A percentile compares a stretch with the other conserved stretches of the same genome.
Evolutionary conservation across 2,797 vertebrate species (phyloP).

Genomic region (Steatocranus sp.): DNA sequence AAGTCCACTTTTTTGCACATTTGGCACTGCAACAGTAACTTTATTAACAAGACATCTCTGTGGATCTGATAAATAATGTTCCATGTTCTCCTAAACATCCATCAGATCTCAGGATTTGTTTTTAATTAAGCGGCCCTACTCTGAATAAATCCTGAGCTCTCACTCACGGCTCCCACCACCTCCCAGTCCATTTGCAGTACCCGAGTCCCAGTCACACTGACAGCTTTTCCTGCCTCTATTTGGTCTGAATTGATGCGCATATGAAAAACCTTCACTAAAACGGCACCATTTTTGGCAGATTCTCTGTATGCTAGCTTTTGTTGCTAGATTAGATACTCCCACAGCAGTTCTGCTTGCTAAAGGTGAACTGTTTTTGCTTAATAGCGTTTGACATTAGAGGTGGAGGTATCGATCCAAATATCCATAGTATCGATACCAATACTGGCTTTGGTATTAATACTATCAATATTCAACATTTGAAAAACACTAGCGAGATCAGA

Average conservation of each 20-base stretch:
- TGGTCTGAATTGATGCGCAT: not conserved
- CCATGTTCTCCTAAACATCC: not conserved
- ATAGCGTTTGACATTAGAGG: not conserved
- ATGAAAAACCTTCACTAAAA: not conserved
- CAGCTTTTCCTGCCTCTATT: not conserved
- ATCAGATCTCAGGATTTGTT: not conserved
- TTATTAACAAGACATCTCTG: not conserved
- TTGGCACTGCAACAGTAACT: not conserved
- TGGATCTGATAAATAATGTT: not conserved
- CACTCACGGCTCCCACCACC: not conserved
- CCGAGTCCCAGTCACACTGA: not conserved
- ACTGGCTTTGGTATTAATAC: not conserved
- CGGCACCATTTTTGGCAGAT: not conserved
- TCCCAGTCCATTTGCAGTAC: not conserved
- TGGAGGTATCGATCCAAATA: not conserved
- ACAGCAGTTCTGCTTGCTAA: not conserved
- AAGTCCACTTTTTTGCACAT: not conserved
- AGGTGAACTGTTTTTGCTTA: not conserved
- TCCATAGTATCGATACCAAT: fast-evolving
- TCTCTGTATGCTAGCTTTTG: not conserved
- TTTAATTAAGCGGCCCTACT: not conserved
- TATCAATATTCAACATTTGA: not conserved
- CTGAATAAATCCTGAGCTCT: not conserved
- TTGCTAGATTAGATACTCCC: not conserved
- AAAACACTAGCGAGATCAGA: not conserved